Conservation (phyloP, 2,797 vertebrate species). For the Lindbergichthys nudifrons region DNA sequence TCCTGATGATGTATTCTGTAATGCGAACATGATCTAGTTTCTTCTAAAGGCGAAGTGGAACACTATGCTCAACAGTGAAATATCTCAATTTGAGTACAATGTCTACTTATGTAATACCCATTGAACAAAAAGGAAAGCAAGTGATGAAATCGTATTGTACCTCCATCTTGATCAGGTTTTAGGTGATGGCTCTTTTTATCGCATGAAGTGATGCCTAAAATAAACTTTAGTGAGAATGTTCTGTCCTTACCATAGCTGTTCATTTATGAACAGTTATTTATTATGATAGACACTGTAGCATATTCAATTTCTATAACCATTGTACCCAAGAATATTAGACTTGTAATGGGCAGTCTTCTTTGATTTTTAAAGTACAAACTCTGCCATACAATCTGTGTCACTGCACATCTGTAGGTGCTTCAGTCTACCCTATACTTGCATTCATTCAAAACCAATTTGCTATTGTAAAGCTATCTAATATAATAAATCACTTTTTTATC, state of each 20-base stretch:
- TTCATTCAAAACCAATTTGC: slow-evolving; percentile 22
- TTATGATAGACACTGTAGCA: slow-evolving; percentile 11
- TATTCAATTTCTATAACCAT: slow-evolving; percentile 19
- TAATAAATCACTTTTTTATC: slow-evolving; percentile 35
- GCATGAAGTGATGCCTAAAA: slow-evolving; percentile 1
- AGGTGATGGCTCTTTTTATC: slow-evolving; percentile 18
- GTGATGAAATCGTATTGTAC: slow-evolving; percentile 15
- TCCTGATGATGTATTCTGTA: slow-evolving; percentile 50
- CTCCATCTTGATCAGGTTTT: slow-evolving; percentile 12
- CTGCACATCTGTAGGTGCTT: slow-evolving; percentile 14
- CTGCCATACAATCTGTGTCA: slow-evolving; percentile 18
- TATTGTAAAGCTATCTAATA: slow-evolving; percentile 20
- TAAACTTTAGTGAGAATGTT: background rate
- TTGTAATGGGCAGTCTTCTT: slow-evolving; percentile 21
- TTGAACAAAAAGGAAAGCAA: slow-evolving; percentile 37
- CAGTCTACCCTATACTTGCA: background rate
- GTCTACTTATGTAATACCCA: slow-evolving; percentile 28
- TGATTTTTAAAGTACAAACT: slow-evolving; percentile 18
- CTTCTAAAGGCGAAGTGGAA: slow-evolving; percentile 33
- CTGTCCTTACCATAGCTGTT: slow-evolving; percentile 11
- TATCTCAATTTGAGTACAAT: slow-evolving; percentile 24
- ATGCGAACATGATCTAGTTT: slow-evolving; percentile 53
- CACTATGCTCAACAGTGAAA: slow-evolving; percentile 33
- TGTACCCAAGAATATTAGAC: slow-evolving; percentile 30
- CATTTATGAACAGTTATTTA: slow-evolving; percentile 31